A percentile compares a stretch with the other conserved stretches of the same genome.
Evolutionary conservation across 1,140 invertebrate genomes (phyloP).

Genomic region (Zaprionus africanus): DNA sequence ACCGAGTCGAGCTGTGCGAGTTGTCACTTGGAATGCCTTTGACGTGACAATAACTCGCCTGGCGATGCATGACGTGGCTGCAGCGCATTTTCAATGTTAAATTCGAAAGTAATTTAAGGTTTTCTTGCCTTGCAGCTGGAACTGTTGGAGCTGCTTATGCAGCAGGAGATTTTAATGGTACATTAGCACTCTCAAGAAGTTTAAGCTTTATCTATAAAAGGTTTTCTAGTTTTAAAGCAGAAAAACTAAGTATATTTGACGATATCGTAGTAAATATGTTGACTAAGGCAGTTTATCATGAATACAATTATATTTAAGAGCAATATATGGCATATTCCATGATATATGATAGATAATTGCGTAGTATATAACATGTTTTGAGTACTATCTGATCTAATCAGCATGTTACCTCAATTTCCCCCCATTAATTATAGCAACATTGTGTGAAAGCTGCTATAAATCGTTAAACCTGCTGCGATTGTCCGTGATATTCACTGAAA

Average conservation of each 20-base stretch:
- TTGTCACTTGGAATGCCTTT: constrained; percentile 36
- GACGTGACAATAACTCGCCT: constrained; percentile 49
- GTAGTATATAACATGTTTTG: not conserved
- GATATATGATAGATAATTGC: not conserved
- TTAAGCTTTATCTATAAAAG: not conserved
- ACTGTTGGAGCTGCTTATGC: not conserved
- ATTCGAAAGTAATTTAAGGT: not conserved
- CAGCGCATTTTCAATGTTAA: not conserved
- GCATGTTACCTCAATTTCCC: not conserved
- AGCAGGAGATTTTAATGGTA: not conserved
- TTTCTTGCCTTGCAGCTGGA: not conserved
- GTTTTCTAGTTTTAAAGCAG: not conserved
- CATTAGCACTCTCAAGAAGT: not conserved
- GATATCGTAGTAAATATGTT: not conserved
- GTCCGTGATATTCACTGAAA: not conserved
- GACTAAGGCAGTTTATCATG: not conserved
- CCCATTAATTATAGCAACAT: not conserved
- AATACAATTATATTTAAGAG: not conserved
- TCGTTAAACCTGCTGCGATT: not conserved
- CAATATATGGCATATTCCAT: not conserved
- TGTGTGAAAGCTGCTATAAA: constrained; percentile 17
- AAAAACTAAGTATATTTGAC: not conserved
- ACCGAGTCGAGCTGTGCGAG: not conserved
- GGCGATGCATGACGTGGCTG: constrained; percentile 45
- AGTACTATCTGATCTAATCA: not conserved